These are phyloP conservation scores for Lanius ludovicianus DNA, from an alignment of 2,113 vertebrate species.

Conservation along the genomic window DNA sequence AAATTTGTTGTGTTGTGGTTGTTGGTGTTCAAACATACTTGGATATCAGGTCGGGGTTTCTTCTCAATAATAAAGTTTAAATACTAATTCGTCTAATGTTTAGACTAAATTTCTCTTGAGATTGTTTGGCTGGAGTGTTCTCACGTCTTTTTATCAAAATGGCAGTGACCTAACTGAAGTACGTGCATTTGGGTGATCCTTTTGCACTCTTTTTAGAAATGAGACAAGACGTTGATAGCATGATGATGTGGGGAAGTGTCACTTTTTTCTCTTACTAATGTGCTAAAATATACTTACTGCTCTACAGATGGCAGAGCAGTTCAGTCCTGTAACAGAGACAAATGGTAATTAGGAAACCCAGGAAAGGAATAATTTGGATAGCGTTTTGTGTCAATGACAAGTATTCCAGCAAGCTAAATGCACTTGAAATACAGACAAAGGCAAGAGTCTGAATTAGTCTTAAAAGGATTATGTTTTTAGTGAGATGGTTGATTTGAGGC, in stretches of 20 bases:
- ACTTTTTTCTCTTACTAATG: neutral
- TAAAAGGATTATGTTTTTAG: neutral
- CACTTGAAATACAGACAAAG: neutral
- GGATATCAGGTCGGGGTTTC: neutral
- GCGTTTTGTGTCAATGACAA: neutral
- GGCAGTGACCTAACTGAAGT: neutral
- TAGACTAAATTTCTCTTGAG: neutral
- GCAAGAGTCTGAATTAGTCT: neutral
- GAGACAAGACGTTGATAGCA: slow-evolving; percentile 1
- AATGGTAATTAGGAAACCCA: slow-evolving; percentile 5
- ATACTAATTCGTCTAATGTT: neutral
- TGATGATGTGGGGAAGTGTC: neutral
- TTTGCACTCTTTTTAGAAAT: neutral
- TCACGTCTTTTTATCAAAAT: neutral
- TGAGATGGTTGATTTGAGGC: neutral
- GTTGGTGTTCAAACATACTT: neutral
- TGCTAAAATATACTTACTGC: slow-evolving; percentile 40
- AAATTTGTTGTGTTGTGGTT: neutral
- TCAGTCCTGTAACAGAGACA: neutral
- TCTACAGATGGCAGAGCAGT: slow-evolving; percentile 37
- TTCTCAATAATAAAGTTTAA: neutral
- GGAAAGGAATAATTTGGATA: neutral
- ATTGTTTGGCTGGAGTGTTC: neutral
- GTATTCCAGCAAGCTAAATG: neutral
- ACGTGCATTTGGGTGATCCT: neutral